Conservation (phyloP, 1,140 invertebrate genomes). For the Drosophila tropicalis region DNA sequence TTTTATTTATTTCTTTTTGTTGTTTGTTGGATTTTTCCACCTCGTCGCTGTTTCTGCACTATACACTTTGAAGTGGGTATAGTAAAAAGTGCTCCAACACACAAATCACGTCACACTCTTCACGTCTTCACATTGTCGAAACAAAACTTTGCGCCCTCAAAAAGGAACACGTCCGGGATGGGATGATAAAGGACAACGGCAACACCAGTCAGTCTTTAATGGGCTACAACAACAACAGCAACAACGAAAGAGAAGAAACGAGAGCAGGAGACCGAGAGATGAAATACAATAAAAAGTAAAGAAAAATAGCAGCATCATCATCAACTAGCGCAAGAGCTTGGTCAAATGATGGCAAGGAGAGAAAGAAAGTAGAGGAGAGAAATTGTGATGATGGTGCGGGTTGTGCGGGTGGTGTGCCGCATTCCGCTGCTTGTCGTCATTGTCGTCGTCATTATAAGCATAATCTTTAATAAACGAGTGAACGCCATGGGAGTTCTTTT, state of each 20-base stretch:
- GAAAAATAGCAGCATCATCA: constrained; percentile 76
- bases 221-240: constrained; percentile 27
- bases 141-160: constrained; percentile 2
- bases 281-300: constrained; percentile 59
- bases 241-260: constrained; percentile 1
- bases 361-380: neutral
- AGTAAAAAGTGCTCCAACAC: constrained; percentile 40
- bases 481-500: constrained; percentile 60
- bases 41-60: neutral
- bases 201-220: constrained; percentile 49
- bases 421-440: constrained; percentile 73
- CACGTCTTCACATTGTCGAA: constrained; percentile 7
- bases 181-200: constrained; percentile 43
- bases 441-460: constrained; percentile 80
- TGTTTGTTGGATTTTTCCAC: neutral
- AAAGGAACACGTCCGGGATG: constrained; percentile 14
- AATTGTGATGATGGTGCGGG: neutral
- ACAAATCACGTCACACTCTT: constrained; percentile 64
- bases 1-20: neutral
- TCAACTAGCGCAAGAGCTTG: constrained; percentile 31
- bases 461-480: constrained; percentile 80
- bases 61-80: constrained; percentile 12
- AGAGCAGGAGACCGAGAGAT: constrained; percentile 32
- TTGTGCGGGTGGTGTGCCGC: neutral
- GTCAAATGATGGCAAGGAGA: constrained; percentile 25